These are phyloP conservation scores for Isaurus tuberculatus DNA, from an alignment of 92 coral and sea anemone genomes.

Conservation along the genomic window DNA sequence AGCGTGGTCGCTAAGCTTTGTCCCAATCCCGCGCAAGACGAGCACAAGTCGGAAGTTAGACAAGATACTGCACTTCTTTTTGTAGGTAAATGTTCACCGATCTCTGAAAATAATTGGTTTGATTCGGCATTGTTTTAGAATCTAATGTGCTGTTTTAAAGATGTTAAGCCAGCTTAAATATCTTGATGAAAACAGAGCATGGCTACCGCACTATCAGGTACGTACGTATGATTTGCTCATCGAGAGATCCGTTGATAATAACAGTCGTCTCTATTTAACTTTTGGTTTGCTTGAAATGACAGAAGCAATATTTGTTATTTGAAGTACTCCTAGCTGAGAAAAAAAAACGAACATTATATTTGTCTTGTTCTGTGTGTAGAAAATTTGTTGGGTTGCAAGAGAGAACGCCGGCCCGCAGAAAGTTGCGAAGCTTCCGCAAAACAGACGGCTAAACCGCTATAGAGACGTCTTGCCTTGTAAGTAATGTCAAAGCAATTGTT, in stretches of 20 bases:
- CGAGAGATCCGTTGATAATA: neutral
- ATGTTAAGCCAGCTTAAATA: constrained; percentile 89
- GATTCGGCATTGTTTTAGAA: neutral
- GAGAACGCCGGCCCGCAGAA: constrained; percentile 87
- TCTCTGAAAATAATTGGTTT: neutral
- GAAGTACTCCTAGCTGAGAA: neutral
- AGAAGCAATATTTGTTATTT: neutral
- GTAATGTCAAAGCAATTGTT: constrained; percentile 52
- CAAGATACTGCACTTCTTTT: neutral
- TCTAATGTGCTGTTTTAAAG: constrained; percentile 35
- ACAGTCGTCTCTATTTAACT: neutral
- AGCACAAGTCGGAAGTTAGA: constrained; percentile 11
- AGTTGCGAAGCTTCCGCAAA: constrained; percentile 85
- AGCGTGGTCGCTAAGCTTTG: constrained; percentile 1
- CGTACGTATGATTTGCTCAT: constrained; percentile 12
- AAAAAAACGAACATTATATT: neutral
- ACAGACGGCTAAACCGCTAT: constrained; percentile 90
- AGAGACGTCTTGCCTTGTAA: constrained; percentile 98
- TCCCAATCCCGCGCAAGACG: neutral
- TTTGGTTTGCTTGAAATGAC: neutral
- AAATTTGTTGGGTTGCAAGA: constrained; percentile 79
- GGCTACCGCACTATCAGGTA: constrained; percentile 81
- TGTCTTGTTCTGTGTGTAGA: constrained; percentile 50
- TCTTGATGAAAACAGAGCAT: constrained; percentile 75
- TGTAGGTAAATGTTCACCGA: neutral